These are phyloP conservation scores for Pitangus sulphuratus DNA, from an alignment of 2,797 vertebrate genomes.

Conservation along the genomic window DNA sequence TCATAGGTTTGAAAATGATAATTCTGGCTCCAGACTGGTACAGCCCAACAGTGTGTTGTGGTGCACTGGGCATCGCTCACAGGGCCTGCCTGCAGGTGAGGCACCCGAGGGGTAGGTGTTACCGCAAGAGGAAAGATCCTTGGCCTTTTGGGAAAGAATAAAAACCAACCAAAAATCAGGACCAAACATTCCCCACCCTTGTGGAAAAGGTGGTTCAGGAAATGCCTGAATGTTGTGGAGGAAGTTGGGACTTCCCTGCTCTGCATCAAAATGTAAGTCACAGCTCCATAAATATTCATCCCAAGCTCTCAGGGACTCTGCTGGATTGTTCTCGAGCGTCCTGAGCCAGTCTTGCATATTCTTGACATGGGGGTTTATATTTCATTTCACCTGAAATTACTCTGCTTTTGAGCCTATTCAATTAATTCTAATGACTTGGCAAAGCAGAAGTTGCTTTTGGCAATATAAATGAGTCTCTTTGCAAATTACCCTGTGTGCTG, in stretches of 20 bases:
- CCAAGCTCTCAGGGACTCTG: background rate
- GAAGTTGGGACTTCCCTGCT: background rate
- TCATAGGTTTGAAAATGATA: background rate
- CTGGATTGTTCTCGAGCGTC: background rate
- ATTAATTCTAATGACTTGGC: background rate
- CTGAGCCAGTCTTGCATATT: background rate
- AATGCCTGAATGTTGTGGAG: accelerated
- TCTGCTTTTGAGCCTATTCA: background rate
- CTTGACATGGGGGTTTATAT: background rate
- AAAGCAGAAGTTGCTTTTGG: background rate
- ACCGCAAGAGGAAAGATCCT: background rate
- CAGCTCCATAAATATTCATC: background rate
- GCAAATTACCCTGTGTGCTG: background rate
- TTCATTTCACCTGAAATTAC: background rate
- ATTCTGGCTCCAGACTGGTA: background rate
- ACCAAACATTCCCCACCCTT: background rate
- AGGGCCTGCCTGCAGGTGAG: background rate
- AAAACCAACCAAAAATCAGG: background rate
- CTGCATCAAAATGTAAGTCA: accelerated
- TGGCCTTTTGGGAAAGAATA: background rate
- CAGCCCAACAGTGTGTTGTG: background rate
- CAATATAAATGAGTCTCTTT: background rate
- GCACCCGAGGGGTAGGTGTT: too few species aligned
- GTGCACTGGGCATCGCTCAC: background rate
- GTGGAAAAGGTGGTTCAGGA: background rate